Evolutionary conservation across 2,797 vertebrate genomes (phyloP).

Genomic region (Nothura maculosa): DNA sequence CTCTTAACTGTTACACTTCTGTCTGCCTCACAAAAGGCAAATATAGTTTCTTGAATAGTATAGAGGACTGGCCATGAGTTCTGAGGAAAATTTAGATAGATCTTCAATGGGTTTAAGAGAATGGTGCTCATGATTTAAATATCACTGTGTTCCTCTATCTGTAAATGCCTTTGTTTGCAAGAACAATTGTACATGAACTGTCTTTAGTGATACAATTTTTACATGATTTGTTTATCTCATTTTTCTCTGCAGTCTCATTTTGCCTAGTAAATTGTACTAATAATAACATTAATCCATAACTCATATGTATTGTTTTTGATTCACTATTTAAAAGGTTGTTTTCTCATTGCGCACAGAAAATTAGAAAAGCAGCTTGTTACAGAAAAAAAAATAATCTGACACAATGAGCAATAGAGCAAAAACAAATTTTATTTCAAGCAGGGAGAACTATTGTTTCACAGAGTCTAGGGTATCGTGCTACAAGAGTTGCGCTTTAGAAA

Average conservation of each 20-base stretch:
- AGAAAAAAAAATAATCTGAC: not conserved
- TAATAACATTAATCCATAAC: not conserved
- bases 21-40: not conserved
- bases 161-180: not conserved
- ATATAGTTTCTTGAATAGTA: not conserved
- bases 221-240: not conserved
- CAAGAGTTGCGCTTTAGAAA: not conserved
- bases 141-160: not conserved
- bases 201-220: not conserved
- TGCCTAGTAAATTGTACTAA: not conserved
- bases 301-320: not conserved
- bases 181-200: not conserved
- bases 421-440: not conserved
- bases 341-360: not conserved
- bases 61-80: not conserved
- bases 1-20: not conserved
- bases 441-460: not conserved
- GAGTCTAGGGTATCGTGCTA: not conserved
- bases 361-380: not conserved
- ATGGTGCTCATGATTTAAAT: not conserved
- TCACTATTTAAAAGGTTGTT: not conserved
- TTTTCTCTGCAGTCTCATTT: not conserved
- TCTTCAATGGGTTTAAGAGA: not conserved
- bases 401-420: not conserved
- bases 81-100: not conserved